A percentile compares a stretch with the other conserved stretches of the same genome.
These are phyloP conservation scores for Cygnus buccinator DNA, from an alignment of 2,113 vertebrate genomes.

Conservation along the genomic window DNA sequence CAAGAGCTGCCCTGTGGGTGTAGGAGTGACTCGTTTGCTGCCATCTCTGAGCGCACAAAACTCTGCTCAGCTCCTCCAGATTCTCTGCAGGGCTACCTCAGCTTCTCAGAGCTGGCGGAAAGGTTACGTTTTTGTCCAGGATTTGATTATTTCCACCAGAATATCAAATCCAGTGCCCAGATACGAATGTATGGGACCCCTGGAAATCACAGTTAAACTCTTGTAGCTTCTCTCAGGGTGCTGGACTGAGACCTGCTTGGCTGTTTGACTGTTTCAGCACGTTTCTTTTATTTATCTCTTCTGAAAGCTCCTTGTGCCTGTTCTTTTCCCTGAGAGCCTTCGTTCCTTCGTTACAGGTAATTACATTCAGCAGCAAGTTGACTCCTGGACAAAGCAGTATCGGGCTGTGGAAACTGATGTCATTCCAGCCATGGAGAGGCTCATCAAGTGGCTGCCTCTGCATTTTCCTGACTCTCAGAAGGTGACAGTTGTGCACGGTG, in stretches of 20 bases:
- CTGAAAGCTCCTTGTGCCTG: neutral
- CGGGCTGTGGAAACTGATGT: conserved; percentile 70
- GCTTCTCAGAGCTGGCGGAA: neutral
- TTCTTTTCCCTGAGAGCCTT: neutral
- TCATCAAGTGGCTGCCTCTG: conserved; percentile 82
- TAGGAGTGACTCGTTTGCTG: neutral
- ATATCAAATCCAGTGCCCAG: neutral
- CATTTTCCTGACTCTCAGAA: conserved; percentile 77
- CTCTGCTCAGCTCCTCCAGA: neutral
- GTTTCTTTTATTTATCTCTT: neutral
- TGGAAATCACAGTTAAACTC: neutral
- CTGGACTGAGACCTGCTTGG: neutral
- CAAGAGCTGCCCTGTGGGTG: neutral
- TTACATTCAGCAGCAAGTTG: conserved; percentile 78
- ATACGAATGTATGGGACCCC: neutral
- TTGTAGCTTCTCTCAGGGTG: neutral
- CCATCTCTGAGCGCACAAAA: neutral
- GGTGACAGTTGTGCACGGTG: conserved; percentile 79
- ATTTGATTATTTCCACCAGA: neutral
- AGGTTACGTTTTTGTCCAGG: neutral
- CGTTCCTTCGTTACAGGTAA: conserved; percentile 37
- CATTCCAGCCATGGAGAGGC: conserved; percentile 82
- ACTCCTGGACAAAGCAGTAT: conserved; percentile 81
- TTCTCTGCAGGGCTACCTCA: neutral
- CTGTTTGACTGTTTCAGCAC: neutral